Conservation (phyloP, 2,888 invertebrate genomes). For the Byasa hedistus region DNA sequence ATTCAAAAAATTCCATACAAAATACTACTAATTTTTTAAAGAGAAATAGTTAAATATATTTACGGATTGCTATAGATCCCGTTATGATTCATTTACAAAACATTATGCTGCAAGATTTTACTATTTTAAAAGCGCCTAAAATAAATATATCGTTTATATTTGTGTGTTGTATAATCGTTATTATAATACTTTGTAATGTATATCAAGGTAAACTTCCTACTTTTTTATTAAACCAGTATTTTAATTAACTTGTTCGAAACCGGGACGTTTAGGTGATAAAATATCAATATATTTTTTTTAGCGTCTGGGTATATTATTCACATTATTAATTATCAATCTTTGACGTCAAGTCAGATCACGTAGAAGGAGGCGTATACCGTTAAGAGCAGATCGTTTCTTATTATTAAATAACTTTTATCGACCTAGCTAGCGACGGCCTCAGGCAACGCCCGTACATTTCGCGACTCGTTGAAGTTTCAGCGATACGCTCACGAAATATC, state of each 20-base stretch:
- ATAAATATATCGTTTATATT: too few species aligned
- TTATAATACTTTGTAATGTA: too few species aligned
- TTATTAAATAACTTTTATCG: slow-evolving; percentile 77
- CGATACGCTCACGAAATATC: slow-evolving; percentile 10
- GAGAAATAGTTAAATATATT: too few species aligned
- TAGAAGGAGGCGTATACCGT: slow-evolving; percentile 14
- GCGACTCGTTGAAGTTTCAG: slow-evolving; percentile 21
- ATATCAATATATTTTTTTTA: background rate
- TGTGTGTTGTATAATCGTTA: too few species aligned
- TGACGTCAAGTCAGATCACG: slow-evolving; percentile 25
- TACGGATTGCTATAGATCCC: too few species aligned
- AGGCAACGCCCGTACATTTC: slow-evolving; percentile 23
- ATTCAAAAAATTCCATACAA: too few species aligned
- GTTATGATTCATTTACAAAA: too few species aligned
- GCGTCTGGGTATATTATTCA: background rate
- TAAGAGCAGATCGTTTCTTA: slow-evolving; percentile 47
- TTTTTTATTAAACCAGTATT: background rate
- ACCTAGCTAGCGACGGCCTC: slow-evolving; percentile 46
- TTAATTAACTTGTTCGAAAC: background rate
- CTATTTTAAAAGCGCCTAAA: too few species aligned
- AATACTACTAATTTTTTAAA: too few species aligned
- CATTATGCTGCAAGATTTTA: too few species aligned
- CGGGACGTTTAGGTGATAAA: background rate
- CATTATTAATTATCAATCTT: slow-evolving; percentile 6
- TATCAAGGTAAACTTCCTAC: background rate